A percentile compares a stretch with the other conserved stretches of the same genome.
phyloP scores from a whole-genome alignment of 2,888 invertebrate species.

The Monoplex corrugatus region DNA sequence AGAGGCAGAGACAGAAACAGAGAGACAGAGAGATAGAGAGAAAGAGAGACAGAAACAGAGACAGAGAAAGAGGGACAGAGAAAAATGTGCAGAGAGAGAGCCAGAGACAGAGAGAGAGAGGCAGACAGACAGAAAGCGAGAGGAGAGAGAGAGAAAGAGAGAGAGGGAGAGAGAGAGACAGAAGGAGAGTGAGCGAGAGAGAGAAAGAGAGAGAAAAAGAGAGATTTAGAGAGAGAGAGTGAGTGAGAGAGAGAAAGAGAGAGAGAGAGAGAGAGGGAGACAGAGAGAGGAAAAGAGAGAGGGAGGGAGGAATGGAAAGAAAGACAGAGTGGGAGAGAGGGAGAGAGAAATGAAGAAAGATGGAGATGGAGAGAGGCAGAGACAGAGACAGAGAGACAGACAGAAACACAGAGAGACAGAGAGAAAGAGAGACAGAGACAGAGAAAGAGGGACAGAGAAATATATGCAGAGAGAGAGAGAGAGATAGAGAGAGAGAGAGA shows the following conservation, averaged over 20 bases:
- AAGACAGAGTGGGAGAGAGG: too few relatives aligned
- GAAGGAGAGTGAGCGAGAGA: neutral
- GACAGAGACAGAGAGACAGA: conserved; percentile 28
- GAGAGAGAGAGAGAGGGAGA: too few relatives aligned
- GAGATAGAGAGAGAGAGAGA: neutral
- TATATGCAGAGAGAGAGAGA: neutral
- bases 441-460: neutral
- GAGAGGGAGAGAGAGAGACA: neutral
- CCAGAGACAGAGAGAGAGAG: neutral
- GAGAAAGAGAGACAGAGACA: conserved; percentile 24
- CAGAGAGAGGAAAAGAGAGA: too few relatives aligned
- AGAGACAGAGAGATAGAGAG: neutral
- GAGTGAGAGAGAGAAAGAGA: too few relatives aligned
- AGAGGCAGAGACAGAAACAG: neutral
- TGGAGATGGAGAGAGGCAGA: neutral
- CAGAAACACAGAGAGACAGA: neutral
- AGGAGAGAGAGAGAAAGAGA: neutral
- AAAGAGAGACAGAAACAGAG: neutral
- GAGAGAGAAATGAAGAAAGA: too few relatives aligned
- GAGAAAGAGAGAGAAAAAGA: neutral
- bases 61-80: neutral
- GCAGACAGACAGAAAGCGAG: too few relatives aligned
- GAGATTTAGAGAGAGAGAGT: too few relatives aligned
- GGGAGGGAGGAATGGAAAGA: too few relatives aligned
- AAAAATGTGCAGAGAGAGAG: neutral